Percentiles rank a stretch among this genome's conserved stretches.
These are phyloP conservation scores for Corythaixoides concolor DNA, from an alignment of 2,113 vertebrate genomes.

Conservation along the genomic window DNA sequence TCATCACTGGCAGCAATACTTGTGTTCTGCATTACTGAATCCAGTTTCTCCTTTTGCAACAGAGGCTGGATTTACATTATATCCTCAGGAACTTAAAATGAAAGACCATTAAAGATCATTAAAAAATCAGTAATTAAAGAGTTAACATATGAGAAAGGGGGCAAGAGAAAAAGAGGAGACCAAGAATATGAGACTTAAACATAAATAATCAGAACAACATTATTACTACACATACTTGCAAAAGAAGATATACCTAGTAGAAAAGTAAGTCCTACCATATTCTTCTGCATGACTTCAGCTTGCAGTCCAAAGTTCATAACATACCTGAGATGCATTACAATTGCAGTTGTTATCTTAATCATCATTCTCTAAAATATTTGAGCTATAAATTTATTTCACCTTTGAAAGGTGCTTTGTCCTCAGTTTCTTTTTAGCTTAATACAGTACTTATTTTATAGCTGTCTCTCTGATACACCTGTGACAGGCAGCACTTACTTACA, in stretches of 20 bases:
- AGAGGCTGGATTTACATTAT: background rate
- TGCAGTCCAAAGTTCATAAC: background rate
- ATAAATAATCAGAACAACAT: background rate
- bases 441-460: background rate
- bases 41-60: background rate
- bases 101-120: background rate
- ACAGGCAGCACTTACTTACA: background rate
- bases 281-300: background rate
- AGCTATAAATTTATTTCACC: background rate
- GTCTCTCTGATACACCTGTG: background rate
- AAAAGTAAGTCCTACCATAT: background rate
- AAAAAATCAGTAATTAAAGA: background rate
- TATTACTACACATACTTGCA: background rate
- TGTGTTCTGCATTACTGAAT: background rate
- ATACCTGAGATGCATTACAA: background rate
- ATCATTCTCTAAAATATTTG: background rate
- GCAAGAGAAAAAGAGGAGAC: rapidly evolving
- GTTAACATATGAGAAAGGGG: background rate
- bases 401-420: background rate
- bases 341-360: background rate
- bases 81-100: background rate
- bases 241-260: background rate
- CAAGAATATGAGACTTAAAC: background rate
- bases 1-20: background rate
- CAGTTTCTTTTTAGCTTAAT: background rate